phyloP scores from a whole-genome alignment of 2,888 invertebrate genomes.

The Yponomeuta malinellus region DNA sequence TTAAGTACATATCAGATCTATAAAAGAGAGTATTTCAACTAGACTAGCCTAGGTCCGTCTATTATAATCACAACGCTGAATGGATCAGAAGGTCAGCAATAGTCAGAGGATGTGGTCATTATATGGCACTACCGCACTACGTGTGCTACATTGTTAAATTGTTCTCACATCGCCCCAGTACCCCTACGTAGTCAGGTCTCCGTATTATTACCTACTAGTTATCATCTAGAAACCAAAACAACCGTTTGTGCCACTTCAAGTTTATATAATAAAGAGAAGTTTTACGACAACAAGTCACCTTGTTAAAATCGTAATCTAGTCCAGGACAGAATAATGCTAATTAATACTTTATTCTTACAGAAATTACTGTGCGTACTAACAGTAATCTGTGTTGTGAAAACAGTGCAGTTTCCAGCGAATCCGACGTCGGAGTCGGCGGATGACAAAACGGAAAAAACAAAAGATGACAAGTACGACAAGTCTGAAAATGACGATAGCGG shows the following conservation, averaged over 20 bases:
- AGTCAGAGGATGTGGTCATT: constrained; percentile 50
- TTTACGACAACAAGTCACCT: neutral
- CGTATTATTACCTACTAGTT: neutral
- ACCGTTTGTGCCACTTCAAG: neutral
- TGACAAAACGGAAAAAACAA: constrained; percentile 40
- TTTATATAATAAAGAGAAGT: neutral
- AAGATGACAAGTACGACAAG: constrained; percentile 48
- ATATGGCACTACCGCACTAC: constrained; percentile 44
- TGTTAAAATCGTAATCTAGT: neutral
- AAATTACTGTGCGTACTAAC: constrained; percentile 32
- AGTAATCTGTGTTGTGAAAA: constrained; percentile 33
- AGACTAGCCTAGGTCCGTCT: neutral
- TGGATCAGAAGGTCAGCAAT: constrained; percentile 18
- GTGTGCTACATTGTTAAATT: constrained; percentile 42
- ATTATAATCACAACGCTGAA: constrained; percentile 1
- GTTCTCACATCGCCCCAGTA: constrained; percentile 33
- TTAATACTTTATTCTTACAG: constrained; percentile 36
- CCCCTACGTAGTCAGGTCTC: constrained; percentile 16
- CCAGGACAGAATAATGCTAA: neutral
- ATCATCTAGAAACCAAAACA: no score
- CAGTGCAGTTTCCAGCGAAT: constrained; percentile 47
- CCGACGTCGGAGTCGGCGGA: constrained; percentile 62
- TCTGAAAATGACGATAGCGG: constrained; percentile 48
- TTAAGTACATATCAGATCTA: no score
- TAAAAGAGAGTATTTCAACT: neutral